Conservation (phyloP, 2,113 vertebrate genomes). For the Spea bombifrons region DNA sequence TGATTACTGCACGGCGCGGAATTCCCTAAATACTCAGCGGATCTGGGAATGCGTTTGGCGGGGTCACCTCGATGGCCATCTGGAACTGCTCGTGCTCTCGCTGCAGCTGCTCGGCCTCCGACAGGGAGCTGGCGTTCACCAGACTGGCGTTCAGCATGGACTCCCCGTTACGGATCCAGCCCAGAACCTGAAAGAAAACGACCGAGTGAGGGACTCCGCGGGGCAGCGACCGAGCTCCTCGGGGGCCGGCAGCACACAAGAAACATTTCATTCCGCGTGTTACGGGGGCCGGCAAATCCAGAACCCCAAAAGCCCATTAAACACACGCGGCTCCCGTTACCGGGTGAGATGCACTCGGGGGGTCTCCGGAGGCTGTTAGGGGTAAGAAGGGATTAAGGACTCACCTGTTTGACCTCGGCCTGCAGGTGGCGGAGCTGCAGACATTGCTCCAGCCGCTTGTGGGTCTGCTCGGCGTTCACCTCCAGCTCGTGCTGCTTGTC, state of each 20-base stretch:
- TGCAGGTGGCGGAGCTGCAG: slow-evolving; percentile 94
- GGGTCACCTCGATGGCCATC: slow-evolving; percentile 91
- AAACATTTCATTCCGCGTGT: too few species aligned
- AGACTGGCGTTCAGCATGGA: slow-evolving; percentile 96
- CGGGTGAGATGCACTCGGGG: too few species aligned
- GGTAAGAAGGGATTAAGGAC: slow-evolving; percentile 35
- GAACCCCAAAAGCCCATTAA: too few species aligned
- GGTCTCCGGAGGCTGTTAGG: too few species aligned
- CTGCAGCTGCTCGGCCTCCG: slow-evolving; percentile 96
- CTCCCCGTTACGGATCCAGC: slow-evolving; percentile 97
- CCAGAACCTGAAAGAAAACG: slow-evolving; percentile 77
- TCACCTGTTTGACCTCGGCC: slow-evolving; percentile 96
- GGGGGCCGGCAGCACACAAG: too few species aligned
- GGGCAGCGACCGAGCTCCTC: too few species aligned
- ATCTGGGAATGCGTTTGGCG: too few species aligned
- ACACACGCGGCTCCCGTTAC: too few species aligned
- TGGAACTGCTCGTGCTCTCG: slow-evolving; percentile 97
- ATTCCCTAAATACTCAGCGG: too few species aligned
- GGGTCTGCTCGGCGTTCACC: slow-evolving; percentile 87
- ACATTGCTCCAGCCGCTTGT: slow-evolving; percentile 87
- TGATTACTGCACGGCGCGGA: too few species aligned
- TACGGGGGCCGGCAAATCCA: too few species aligned
- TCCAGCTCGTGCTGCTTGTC: slow-evolving; percentile 96
- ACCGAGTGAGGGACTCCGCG: neutral
- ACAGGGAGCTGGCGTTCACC: slow-evolving; percentile 94